phyloP scores from a whole-genome alignment of 2,797 vertebrate genomes.

The Syndactyla subalaris region DNA sequence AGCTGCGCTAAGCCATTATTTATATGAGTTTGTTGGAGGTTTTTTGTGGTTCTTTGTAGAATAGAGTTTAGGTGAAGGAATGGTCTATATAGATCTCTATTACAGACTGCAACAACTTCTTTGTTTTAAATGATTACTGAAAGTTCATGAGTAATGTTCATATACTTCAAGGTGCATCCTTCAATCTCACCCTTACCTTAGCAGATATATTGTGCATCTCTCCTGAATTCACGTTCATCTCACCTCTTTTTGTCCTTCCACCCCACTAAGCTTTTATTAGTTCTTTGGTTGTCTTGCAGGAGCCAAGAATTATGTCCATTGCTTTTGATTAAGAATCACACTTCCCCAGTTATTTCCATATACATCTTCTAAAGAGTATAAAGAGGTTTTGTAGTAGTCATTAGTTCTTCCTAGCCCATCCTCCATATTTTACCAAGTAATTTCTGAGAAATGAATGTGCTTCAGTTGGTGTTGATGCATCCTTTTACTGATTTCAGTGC shows the following conservation, averaged over 20 bases:
- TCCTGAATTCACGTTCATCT: not conserved
- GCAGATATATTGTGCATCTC: too few relatives aligned
- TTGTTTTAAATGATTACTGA: not conserved
- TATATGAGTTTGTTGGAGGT: not conserved
- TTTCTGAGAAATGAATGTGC: not conserved
- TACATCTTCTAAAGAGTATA: not conserved
- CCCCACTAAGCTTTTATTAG: not conserved
- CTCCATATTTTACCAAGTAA: not conserved
- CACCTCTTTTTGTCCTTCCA: not conserved
- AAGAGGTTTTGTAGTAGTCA: not conserved
- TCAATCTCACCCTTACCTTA: not conserved
- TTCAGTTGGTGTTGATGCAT: not conserved
- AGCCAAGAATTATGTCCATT: not conserved
- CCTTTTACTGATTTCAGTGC: not conserved
- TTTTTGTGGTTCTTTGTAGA: not conserved
- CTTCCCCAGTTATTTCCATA: not conserved
- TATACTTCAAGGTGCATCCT: not conserved
- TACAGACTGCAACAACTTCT: not conserved
- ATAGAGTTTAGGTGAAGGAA: not conserved
- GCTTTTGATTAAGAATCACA: constrained; percentile 7
- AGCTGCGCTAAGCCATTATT: not conserved
- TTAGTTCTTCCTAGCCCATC: constrained; percentile 2
- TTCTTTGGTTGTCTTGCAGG: not conserved
- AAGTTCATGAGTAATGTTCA: not conserved
- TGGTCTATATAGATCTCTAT: not conserved